Conservation (phyloP, 1,140 invertebrate genomes). For the Hesperophylax magnus region DNA sequence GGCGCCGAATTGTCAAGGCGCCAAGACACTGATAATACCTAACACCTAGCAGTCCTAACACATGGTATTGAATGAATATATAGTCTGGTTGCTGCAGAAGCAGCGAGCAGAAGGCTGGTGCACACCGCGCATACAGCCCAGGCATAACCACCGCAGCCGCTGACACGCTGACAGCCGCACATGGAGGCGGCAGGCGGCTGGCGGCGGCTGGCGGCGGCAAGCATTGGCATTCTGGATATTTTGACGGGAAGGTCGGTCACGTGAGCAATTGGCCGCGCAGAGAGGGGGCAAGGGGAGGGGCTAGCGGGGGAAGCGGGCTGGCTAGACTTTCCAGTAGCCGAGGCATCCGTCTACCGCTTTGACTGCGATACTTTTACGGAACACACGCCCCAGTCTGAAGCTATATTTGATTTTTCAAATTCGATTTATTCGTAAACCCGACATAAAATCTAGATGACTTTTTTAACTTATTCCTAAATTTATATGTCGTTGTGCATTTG, state of each 20-base stretch:
- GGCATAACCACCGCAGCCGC: no score
- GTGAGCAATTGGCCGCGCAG: constrained; percentile 62
- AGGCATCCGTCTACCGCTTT: constrained; percentile 70
- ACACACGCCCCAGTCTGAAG: constrained; percentile 62
- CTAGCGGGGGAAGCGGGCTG: constrained; percentile 61
- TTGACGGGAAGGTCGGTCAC: constrained; percentile 83
- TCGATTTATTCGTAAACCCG: not conserved
- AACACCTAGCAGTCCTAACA: no score
- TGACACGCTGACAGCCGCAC: no score
- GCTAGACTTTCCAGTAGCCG: constrained; percentile 72
- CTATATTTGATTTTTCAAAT: constrained; percentile 44
- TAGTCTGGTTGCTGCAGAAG: no score
- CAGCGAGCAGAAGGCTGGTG: no score
- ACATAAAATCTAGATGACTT: not conserved
- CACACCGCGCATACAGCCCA: no score
- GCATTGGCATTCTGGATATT: constrained; percentile 75
- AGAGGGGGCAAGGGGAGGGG: constrained; percentile 57
- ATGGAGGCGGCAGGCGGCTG: not conserved
- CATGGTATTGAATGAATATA: no score
- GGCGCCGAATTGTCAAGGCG: no score
- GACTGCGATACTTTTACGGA: constrained; percentile 65
- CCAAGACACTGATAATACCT: no score
- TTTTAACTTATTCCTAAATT: not conserved
- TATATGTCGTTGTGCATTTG: not conserved
- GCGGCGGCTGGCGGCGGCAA: constrained; percentile 59